Percentiles rank a stretch among this genome's conserved stretches.
phyloP scores from a whole-genome alignment of 2,113 vertebrate species.

The Mustelus asterias region DNA sequence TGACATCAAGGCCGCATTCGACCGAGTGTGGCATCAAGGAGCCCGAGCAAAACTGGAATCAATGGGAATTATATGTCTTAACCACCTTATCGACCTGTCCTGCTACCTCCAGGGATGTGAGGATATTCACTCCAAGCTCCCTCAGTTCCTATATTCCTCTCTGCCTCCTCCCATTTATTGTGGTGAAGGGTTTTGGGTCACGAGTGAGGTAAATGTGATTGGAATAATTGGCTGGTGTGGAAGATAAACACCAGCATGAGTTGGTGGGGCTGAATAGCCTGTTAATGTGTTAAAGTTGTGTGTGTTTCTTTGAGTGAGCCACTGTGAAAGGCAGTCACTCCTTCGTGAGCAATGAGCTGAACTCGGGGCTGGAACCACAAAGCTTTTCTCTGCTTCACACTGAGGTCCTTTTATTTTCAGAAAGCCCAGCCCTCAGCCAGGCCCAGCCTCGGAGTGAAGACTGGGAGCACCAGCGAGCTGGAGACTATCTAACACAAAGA shows the following conservation, averaged over 20 bases:
- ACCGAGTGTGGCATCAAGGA: no score
- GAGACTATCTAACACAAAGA: conserved; percentile 45
- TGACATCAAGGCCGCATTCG: no score
- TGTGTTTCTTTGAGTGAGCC: background rate
- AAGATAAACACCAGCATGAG: background rate
- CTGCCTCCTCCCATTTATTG: no score
- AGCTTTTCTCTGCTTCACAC: background rate
- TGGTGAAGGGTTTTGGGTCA: background rate
- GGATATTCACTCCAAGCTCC: no score
- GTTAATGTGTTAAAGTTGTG: background rate
- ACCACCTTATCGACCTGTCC: no score
- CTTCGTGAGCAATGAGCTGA: no score
- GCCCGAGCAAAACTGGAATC: no score
- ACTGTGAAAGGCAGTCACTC: background rate
- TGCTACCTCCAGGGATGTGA: no score
- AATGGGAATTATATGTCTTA: no score
- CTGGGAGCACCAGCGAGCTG: conserved; percentile 31
- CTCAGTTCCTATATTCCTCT: no score
- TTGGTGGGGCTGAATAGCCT: background rate
- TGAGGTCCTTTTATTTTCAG: background rate
- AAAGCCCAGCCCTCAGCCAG: conserved; percentile 22
- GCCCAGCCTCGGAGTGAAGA: background rate
- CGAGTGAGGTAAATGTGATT: background rate
- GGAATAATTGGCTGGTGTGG: background rate
- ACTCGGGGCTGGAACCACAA: background rate